These are phyloP conservation scores for Thalassophryne amazonica DNA, from an alignment of 2,797 vertebrate genomes.

Conservation along the genomic window DNA sequence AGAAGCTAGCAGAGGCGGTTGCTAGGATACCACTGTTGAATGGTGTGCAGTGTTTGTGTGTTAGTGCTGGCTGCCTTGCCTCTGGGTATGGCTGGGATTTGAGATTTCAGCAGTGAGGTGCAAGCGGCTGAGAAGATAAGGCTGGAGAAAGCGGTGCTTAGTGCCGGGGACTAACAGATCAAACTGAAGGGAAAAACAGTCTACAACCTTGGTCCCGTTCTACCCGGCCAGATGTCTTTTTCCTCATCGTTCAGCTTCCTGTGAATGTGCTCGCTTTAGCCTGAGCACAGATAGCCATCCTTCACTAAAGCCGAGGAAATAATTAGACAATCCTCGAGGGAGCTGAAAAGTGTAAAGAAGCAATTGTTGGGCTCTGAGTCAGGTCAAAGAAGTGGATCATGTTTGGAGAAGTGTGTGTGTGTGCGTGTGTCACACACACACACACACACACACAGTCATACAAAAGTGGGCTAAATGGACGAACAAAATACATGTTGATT, in stretches of 20 bases:
- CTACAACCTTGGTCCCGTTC: slow-evolving; percentile 43
- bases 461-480: background rate
- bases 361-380: slow-evolving; percentile 8
- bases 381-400: slow-evolving; percentile 24
- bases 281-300: slow-evolving; percentile 15
- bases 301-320: slow-evolving; percentile 50
- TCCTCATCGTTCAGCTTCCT: slow-evolving; percentile 18
- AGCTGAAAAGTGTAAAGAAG: slow-evolving; percentile 37
- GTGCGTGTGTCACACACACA: background rate
- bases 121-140: slow-evolving; percentile 56
- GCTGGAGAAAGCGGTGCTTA: slow-evolving; percentile 42
- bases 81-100: slow-evolving; percentile 66
- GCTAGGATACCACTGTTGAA: slow-evolving; percentile 70
- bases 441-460: background rate
- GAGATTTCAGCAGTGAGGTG: slow-evolving; percentile 54
- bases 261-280: slow-evolving; percentile 10
- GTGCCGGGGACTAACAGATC: slow-evolving; percentile 50
- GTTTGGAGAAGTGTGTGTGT: slow-evolving; percentile 1
- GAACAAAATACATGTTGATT: slow-evolving; percentile 31
- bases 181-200: slow-evolving; percentile 47
- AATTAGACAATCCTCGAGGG: slow-evolving; percentile 54
- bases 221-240: slow-evolving; percentile 37
- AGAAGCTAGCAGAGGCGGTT: slow-evolving; percentile 46
- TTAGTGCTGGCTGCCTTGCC: slow-evolving; percentile 42
- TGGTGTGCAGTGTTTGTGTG: slow-evolving; percentile 49